phyloP scores from a whole-genome alignment of 2,797 vertebrate species.

The Tiaroga cobitis region DNA sequence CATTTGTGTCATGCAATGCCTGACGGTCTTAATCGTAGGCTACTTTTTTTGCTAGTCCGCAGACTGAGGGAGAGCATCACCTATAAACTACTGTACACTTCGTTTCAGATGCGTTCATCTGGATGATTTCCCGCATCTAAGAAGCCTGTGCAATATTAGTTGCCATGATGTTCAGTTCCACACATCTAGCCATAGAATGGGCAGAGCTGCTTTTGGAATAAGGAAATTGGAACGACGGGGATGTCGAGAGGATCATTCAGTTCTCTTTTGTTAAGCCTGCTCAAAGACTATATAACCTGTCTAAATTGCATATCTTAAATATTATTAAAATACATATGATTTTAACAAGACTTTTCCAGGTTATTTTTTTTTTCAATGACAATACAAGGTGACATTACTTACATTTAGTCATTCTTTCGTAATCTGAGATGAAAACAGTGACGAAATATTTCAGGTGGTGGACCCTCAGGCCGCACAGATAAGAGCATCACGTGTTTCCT shows the following conservation, averaged over 20 bases:
- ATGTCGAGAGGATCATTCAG: neutral
- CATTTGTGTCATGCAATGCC: neutral
- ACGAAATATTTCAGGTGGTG: neutral
- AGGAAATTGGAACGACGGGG: neutral
- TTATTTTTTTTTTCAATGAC: neutral
- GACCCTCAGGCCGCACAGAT: neutral
- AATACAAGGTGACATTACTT: neutral
- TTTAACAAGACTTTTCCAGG: neutral
- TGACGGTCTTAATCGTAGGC: neutral
- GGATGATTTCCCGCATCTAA: neutral
- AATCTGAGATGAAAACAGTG: neutral
- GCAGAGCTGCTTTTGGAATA: neutral
- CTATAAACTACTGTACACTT: neutral
- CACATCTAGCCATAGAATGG: neutral
- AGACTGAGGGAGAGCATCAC: neutral
- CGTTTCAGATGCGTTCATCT: neutral
- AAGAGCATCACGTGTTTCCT: neutral
- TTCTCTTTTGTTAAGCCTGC: neutral
- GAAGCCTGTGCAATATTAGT: constrained; percentile 9
- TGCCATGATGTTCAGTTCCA: constrained; percentile 9
- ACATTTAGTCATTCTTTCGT: neutral
- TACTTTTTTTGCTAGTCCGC: neutral
- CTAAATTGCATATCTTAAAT: neutral
- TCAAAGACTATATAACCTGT: neutral
- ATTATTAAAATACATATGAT: neutral